Percentiles rank a stretch among this genome's conserved stretches.
Conservation (phyloP, 2,113 vertebrate genomes). For the Emydura subglobosa region DNA sequence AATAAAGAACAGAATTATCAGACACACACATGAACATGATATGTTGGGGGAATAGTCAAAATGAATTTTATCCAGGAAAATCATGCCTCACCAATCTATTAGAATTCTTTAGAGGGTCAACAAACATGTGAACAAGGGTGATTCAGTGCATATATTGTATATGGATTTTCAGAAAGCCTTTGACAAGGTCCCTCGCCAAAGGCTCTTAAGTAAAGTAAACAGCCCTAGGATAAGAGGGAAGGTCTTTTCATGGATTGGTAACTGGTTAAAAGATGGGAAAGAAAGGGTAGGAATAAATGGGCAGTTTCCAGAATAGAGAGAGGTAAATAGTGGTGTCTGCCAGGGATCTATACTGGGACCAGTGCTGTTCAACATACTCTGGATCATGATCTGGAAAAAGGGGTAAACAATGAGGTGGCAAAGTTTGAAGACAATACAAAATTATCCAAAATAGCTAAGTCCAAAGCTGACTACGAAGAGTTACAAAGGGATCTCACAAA, state of each 20-base stretch:
- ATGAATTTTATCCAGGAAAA: background rate
- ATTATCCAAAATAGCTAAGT: background rate
- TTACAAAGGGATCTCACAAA: background rate
- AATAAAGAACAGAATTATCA: background rate
- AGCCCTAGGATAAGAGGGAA: background rate
- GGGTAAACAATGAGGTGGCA: background rate
- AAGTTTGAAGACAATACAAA: background rate
- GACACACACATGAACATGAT: background rate
- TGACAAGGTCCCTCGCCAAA: background rate
- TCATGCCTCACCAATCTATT: background rate
- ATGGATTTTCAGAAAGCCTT: background rate
- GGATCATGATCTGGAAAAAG: background rate
- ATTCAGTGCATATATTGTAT: background rate
- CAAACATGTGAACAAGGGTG: background rate
- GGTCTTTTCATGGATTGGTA: background rate
- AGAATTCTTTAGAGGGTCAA: background rate
- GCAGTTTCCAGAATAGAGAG: background rate
- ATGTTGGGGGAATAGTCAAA: background rate
- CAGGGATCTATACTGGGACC: background rate
- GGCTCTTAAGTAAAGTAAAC: background rate
- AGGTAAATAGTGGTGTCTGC: background rate
- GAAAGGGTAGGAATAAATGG: background rate
- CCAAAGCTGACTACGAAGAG: background rate
- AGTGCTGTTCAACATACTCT: background rate
- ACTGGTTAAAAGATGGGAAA: background rate